phyloP scores from a whole-genome alignment of 2,113 vertebrate species.

The Lamprotornis superbus region DNA sequence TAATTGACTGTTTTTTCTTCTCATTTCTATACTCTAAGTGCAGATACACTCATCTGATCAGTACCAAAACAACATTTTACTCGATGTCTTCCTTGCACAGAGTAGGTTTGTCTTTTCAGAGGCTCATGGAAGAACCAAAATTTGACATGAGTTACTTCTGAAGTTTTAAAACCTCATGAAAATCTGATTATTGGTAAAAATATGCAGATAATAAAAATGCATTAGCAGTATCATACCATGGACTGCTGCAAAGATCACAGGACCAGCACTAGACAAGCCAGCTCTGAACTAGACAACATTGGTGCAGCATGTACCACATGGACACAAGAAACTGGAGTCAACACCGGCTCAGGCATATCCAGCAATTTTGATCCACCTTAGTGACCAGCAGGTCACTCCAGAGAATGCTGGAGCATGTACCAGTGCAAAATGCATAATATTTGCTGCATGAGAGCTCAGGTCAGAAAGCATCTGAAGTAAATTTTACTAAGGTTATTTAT shows the following conservation, averaged over 20 bases:
- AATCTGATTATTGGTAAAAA: neutral
- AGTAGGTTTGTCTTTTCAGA: neutral
- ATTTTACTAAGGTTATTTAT: neutral
- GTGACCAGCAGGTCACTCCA: neutral
- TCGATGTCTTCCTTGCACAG: neutral
- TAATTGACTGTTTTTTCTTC: neutral
- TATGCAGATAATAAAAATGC: neutral
- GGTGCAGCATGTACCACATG: rapidly evolving
- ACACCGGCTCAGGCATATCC: neutral
- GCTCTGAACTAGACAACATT: neutral
- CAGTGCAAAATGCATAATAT: neutral
- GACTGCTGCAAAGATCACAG: neutral
- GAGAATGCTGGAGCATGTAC: neutral
- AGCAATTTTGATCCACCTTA: neutral
- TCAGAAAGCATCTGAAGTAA: neutral
- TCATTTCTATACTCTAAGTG: neutral
- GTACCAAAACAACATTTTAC: neutral
- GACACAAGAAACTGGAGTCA: neutral
- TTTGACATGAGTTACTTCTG: neutral
- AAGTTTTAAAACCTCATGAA: neutral
- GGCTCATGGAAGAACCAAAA: rapidly evolving
- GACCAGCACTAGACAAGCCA: neutral
- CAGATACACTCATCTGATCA: neutral
- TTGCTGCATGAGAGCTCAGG: neutral
- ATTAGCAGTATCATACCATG: neutral